Base-by-base conservation (phyloP, 2,797 vertebrate genomes). In the Falco concolor region DNA sequence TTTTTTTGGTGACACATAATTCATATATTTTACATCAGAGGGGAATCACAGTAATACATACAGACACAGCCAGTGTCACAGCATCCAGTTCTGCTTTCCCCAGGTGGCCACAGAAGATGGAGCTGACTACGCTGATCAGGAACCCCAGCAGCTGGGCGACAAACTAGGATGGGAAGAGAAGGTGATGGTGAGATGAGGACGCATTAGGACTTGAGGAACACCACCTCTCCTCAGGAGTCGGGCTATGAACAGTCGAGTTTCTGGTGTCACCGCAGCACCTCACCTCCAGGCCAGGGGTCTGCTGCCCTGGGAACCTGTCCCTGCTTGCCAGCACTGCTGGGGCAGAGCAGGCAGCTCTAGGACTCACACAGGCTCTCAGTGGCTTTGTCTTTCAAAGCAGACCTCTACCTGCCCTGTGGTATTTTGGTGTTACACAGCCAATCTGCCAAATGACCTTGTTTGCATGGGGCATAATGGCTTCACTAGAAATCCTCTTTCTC, bases 81-180 rank as follows among this genome's bases (percentile, higher is more conserved):
- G 98, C 98, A 9, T 98, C 99, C 90, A 99, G 97, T 90, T 99
- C 98, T 0, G 93, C 97, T 89, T 95, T 98, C 42, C 98, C 99
- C 96, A 99, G 96, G 81, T 98, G 99, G 12, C 99, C 99, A 80
- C 99, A 99, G 98, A 99, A 99, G 77, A 99, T 92, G 59, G 98
- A 98, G 74, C 99, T 99, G 72, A 99, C 97, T 19, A 98, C 96
- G 6, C 97, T 96, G 34, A 98, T 96, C 5, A 98, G 79, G 84
- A 98, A 98, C 50, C 78, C 61, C 98, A 98, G 98, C 64, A 98
- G 13, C 93, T 98, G 98, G n/a, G 98, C 87, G 1, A 99, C 84
- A 47, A 98, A 97, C 99, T 99, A 67, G 79, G 32, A 52, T 13
- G 81, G 59, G 57, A 89, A 25, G 28, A 84, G 34, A n/a, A 84